phyloP scores from a whole-genome alignment of 2,888 invertebrate genomes.

The Deilephila porcellus region DNA sequence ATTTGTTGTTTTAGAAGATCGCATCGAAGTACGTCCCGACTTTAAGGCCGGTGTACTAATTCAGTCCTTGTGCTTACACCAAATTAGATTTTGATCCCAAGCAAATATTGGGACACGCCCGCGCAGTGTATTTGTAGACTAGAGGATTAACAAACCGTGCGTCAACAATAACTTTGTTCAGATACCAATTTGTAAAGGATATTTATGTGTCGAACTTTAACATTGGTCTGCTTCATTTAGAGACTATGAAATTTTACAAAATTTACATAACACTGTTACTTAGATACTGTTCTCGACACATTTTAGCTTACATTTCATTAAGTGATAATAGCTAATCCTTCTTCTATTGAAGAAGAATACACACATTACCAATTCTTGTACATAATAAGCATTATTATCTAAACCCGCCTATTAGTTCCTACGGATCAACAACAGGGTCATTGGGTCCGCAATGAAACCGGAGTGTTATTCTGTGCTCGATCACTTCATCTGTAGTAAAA shows the following conservation, averaged over 20 bases:
- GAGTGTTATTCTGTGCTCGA: not conserved
- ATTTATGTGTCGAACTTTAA: too few relatives aligned
- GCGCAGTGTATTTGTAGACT: conserved; percentile 1
- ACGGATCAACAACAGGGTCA: not conserved
- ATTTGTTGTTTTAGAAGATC: not conserved
- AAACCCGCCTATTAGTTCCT: not conserved
- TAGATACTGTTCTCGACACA: too few relatives aligned
- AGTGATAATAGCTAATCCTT: too few relatives aligned
- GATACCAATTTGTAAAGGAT: not conserved
- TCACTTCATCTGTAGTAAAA: not conserved
- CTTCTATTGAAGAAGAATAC: too few relatives aligned
- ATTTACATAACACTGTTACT: too few relatives aligned
- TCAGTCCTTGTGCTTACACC: conserved; percentile 9
- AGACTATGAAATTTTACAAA: too few relatives aligned
- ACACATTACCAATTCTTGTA: too few relatives aligned
- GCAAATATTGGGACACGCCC: conserved; percentile 30
- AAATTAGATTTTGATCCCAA: conserved; percentile 40
- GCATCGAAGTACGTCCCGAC: not conserved
- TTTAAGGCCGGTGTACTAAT: not conserved
- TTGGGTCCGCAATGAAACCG: not conserved
- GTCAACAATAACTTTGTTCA: not conserved
- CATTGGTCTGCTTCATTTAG: too few relatives aligned
- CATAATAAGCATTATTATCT: not conserved
- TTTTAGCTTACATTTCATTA: too few relatives aligned
- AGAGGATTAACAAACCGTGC: not conserved